Evolutionary conservation across 2,888 invertebrate species (phyloP).

Genomic region (Plutella xylostella): DNA sequence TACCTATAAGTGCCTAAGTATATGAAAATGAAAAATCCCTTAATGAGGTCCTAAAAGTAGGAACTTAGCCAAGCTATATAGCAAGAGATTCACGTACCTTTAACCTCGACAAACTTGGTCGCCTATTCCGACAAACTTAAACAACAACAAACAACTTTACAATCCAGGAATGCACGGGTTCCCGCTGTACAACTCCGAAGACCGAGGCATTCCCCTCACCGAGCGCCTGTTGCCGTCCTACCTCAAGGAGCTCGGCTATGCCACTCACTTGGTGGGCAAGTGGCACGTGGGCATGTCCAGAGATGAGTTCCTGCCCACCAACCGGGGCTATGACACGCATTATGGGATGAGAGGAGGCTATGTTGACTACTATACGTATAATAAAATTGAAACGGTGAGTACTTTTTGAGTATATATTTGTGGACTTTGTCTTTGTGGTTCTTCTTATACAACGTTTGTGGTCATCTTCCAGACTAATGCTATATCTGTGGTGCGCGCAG

Average conservation of each 20-base stretch:
- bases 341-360: slow-evolving; percentile 83
- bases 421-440: too few species aligned
- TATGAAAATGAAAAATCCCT: too few species aligned
- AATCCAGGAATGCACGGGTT: slow-evolving; percentile 58
- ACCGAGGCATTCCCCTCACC: slow-evolving; percentile 56
- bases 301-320: slow-evolving; percentile 77
- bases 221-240: slow-evolving; percentile 73
- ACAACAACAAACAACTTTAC: too few species aligned
- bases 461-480: too few species aligned
- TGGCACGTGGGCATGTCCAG: slow-evolving; percentile 89
- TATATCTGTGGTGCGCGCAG: too few species aligned
- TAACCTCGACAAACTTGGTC: too few species aligned
- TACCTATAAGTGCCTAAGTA: too few species aligned
- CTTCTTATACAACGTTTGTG: too few species aligned
- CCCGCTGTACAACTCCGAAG: slow-evolving; percentile 51
- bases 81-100: too few species aligned
- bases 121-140: too few species aligned
- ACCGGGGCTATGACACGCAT: slow-evolving; percentile 83
- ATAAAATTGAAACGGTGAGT: slow-evolving; percentile 52
- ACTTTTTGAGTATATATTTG: neutral
- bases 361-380: slow-evolving; percentile 77
- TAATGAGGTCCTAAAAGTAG: too few species aligned
- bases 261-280: slow-evolving; percentile 88
- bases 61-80: too few species aligned
- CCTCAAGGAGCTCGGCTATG: slow-evolving; percentile 77